These are phyloP conservation scores for Seriola aureovittata DNA, from an alignment of 2,113 vertebrate species.

Conservation along the genomic window DNA sequence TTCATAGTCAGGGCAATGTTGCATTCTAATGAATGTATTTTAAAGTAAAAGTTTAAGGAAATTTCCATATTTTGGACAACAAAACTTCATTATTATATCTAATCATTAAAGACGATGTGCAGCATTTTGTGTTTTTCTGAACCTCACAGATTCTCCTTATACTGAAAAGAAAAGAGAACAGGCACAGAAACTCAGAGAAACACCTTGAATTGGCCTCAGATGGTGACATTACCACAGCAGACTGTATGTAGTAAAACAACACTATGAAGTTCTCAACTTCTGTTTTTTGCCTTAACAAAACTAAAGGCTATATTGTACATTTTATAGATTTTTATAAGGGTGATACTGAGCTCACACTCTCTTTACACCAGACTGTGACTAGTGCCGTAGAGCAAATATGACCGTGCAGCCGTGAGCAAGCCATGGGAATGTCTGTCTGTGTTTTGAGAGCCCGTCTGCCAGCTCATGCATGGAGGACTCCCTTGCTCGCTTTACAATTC, in stretches of 20 bases:
- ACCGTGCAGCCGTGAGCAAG: constrained; percentile 13
- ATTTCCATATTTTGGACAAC: not conserved
- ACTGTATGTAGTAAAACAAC: constrained; percentile 5
- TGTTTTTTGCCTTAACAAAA: constrained; percentile 16
- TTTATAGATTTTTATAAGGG: not conserved
- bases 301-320: not conserved
- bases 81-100: not conserved
- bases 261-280: constrained; percentile 12
- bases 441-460: constrained; percentile 71
- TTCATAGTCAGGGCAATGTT: not conserved
- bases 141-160: not conserved
- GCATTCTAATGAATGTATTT: not conserved
- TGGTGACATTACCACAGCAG: not conserved
- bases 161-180: not conserved
- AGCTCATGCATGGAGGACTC: constrained; percentile 80
- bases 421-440: constrained; percentile 71
- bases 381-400: constrained; percentile 41
- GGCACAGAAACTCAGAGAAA: not conserved
- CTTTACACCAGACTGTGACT: constrained; percentile 19
- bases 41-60: not conserved
- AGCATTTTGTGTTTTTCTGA: not conserved
- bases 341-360: not conserved
- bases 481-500: constrained; percentile 79
- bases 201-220: not conserved
- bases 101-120: not conserved